Evolutionary conservation across 2,113 vertebrate genomes (phyloP), one percentile per base, ranked within the genome.

Genomic region (Macaca nemestrina): DNA sequence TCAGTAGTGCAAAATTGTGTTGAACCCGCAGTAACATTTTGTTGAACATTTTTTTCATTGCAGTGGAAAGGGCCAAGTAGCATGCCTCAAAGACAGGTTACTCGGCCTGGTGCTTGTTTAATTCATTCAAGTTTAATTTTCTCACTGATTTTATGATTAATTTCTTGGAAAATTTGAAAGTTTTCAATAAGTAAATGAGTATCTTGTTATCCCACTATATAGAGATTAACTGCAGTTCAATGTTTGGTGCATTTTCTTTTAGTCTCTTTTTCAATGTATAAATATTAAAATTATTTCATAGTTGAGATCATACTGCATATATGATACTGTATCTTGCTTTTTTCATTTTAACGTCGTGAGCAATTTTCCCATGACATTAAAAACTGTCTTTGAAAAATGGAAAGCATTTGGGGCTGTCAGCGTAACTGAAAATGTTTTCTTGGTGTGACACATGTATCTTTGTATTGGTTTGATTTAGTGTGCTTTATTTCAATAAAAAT

Each of bases 401-500:
- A 98, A 98, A 97, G 84, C 97, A 95, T 96, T 97, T 97, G 95
- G 93, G 95, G 96, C 94, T 98, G 98, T 96, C 67, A 90, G 96
- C 91, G 88, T 96, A 97, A 97, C 85, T 97, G 93, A 95, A 97
- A 98, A 95, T 98, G 98, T 98, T 98, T 97, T 96, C 84, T 96
- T 95, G 97, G 97, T 98, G 76, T 98, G 97, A 97, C 81, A 94
- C 88, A 82, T 98, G 97, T 97, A 98, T 94, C 93, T 97, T 97
- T 98, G 98, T 97, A 96, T 94, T 96, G 97, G 90, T 97, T 97
- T 98, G 96, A 97, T 98, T 96, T 98, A 98, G 98, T 97, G 87
- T 98, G 96, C 95, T 97, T 97, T 96, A 91, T 93, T 97, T 98
- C 96, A 98, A 98, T 98, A 98, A 98, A 98, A 98, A 95, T 96